Evolutionary conservation across 1,140 invertebrate genomes (phyloP), one percentile per base, ranked within the genome.

Genomic region (Heliothis virescens): DNA sequence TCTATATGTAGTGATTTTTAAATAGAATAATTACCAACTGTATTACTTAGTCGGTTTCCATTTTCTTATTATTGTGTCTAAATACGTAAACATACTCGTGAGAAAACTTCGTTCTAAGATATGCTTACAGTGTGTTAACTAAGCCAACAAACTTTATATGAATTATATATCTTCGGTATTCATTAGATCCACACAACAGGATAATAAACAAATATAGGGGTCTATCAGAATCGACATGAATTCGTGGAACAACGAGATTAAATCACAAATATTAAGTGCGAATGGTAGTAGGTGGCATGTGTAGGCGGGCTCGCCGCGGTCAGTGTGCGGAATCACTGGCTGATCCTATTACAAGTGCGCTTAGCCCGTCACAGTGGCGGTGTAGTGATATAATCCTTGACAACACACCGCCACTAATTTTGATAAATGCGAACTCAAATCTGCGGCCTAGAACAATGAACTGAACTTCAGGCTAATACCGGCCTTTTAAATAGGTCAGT

Each of bases 381-480:
- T 13, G 29, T 16, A 9, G 11, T 16, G 16, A 1, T 60, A 67
- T 50, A 48, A 67, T 67, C 62, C 41, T 47, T 18, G 62, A 16
- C 62, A 65, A 65, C 62, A 65, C 62, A 48, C 7, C 63, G 48
- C 16, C 63, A 48, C 10, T 67, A 50, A 67, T 67, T 48, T 67
- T 67, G 63, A 67, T 67, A n/a, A 48, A 48, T 65, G 63, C 1
- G 5, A 9, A 11, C 34, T 41, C 60, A 11, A 34, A 65, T 67
- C 41, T 16, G 15, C 13, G 63, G 5, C 12, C 41, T 48, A 13
- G 16, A 48, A 50, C 63, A 18, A 48, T 48, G 11, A 29, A 60
- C 57, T 60, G 5, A 29, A 60, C 57, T 29, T 13, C 12, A 13
- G 12, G 26, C 41, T 10, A 48, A 67, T 21, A 18, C 34, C 34